Percentiles rank a stretch among this genome's conserved stretches.
These are phyloP conservation scores for Iselma pallidipennis DNA, from an alignment of 2,888 invertebrate species.

Conservation along the genomic window DNA sequence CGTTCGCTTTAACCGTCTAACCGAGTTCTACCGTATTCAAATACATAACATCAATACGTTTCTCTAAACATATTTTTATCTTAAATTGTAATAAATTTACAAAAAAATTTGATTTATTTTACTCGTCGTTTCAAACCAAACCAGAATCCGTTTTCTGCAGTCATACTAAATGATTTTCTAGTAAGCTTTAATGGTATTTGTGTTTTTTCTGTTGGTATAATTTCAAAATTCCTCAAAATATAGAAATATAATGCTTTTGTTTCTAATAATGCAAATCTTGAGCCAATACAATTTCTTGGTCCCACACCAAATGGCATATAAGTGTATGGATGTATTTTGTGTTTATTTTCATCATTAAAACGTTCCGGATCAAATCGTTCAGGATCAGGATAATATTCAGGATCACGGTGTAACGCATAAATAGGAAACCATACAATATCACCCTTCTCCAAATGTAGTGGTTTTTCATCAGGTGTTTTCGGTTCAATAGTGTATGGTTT, in stretches of 20 bases:
- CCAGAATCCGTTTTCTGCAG: conserved; percentile 39
- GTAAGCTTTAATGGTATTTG: conserved; percentile 38
- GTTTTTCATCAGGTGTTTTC: conserved; percentile 31
- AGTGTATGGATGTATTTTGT: conserved; percentile 56
- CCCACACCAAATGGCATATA: conserved; percentile 62
- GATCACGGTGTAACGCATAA: too few relatives aligned
- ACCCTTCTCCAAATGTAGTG: conserved; percentile 41
- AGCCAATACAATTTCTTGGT: conserved; percentile 60
- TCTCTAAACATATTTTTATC: too few relatives aligned
- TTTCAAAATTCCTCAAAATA: conserved; percentile 42
- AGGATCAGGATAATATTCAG: conserved; percentile 57
- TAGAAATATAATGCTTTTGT: conserved; percentile 43
- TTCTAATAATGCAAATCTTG: conserved; percentile 49
- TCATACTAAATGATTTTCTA: conserved; percentile 31
- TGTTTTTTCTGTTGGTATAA: conserved; percentile 43
- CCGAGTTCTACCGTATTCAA: too few relatives aligned
- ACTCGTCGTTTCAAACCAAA: conserved; percentile 37
- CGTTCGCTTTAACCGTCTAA: too few relatives aligned
- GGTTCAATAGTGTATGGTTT: conserved; percentile 54
- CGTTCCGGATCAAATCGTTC: conserved; percentile 57
- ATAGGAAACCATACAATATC: conserved; percentile 48
- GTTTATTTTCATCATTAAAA: conserved; percentile 46
- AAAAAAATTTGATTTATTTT: conserved; percentile 4
- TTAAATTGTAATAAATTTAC: too few relatives aligned
- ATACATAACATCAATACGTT: too few relatives aligned